A percentile compares a stretch with the other conserved stretches of the same genome.
These are phyloP conservation scores for Masticophis lateralis DNA, from an alignment of 2,797 vertebrate species.

Conservation along the genomic window DNA sequence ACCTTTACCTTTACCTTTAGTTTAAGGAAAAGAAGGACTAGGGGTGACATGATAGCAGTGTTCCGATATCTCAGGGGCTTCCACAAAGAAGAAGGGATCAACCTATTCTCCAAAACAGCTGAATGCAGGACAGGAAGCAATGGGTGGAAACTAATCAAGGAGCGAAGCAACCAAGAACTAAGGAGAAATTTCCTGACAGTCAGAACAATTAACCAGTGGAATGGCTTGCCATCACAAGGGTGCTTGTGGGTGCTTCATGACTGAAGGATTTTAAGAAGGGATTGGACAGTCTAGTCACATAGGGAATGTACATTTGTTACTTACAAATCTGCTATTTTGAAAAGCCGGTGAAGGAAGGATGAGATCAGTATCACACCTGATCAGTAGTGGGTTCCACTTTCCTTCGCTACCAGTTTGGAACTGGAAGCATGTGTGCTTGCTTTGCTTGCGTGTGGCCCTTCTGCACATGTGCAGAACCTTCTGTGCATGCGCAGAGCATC, in stretches of 20 bases:
- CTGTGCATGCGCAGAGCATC: no score
- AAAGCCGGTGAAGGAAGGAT: background rate
- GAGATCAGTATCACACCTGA: background rate
- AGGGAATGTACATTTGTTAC: background rate
- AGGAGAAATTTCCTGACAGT: background rate
- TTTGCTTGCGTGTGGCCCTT: no score
- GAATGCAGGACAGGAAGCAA: background rate
- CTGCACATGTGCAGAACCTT: no score
- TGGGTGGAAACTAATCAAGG: background rate
- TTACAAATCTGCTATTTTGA: slow-evolving; percentile 4
- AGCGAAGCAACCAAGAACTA: background rate
- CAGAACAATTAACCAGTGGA: background rate
- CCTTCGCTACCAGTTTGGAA: no score
- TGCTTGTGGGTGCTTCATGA: background rate
- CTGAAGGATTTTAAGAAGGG: background rate
- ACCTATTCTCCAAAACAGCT: background rate
- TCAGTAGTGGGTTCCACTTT: background rate
- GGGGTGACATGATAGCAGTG: background rate
- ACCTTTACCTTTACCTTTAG: no score
- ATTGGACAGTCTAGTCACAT: background rate
- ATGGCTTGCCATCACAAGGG: background rate
- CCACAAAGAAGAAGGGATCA: background rate
- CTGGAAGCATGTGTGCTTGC: no score
- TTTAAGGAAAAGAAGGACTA: no score
- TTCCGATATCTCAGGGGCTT: background rate